Evolutionary conservation across 2,888 invertebrate species (phyloP), one percentile per base, ranked within the genome.

Genomic region (Ctenicera cuprea): DNA sequence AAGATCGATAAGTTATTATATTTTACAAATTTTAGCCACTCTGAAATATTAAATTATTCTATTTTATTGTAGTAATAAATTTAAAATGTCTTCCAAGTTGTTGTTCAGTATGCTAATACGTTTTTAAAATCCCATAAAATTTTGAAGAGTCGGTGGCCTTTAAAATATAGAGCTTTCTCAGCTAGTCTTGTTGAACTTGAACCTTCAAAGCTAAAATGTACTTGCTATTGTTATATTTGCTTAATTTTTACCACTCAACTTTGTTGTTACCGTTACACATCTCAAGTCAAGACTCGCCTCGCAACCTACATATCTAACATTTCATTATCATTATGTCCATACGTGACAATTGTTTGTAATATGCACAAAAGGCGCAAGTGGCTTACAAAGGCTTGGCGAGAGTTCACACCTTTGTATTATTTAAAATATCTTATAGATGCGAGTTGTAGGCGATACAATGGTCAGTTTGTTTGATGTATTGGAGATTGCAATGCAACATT

Each of bases 381-480:
- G 54, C 54, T 73, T 63, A 63, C 70, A 73, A 79, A 82, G 84
- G 84, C 83, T 84, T 82, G 84, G 84, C 82, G 76, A 76, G 78
- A 76, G 79, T 78, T 78, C 82, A 83, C 84, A 84, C 84, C 84
- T 84, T 82, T 82, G 83, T 83, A 80, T 81, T 83, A 82, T 82
- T 83, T 82, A 81, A 66, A 76, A 81, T 81, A 81, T 82, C 81
- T 80, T 80, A 82, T 82, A 82, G 81, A 79, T 78, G 76, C 76
- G 73, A 65, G 71, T 73, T 75, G 85, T 85, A 83, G 84, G 85
- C 82, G 84, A 81, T 77, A 83, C 82, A 85, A 85, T 85, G 85
- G 85, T 85, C 85, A 85, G 85, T 84, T 71, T 71, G 66, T 66
- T 71, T 71, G 65, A 57, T 45, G 43, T 57, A 71, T 71, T 48